Conservation (phyloP, 92 coral and sea anemone species). For the Scolanthus callimorphus region DNA sequence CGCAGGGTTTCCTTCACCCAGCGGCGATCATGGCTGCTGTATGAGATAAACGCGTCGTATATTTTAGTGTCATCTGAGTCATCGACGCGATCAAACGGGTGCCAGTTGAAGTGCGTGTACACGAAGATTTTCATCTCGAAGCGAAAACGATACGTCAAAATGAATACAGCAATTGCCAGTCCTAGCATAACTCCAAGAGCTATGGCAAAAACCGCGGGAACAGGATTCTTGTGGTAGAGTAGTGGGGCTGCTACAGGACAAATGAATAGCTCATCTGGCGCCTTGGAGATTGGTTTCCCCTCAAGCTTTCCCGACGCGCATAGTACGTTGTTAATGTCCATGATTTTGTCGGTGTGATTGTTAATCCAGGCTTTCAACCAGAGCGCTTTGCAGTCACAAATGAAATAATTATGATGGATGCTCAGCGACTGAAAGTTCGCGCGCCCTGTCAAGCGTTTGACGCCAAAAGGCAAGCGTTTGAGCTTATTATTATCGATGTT, state of each 20-base stretch:
- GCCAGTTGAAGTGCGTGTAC: conserved; percentile 73
- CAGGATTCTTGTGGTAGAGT: background rate
- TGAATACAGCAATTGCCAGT: background rate
- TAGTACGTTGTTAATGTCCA: conserved; percentile 31
- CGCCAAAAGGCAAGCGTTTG: conserved; percentile 16
- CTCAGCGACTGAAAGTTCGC: conserved; percentile 26
- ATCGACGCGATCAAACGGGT: conserved; percentile 72
- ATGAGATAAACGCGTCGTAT: conserved; percentile 81
- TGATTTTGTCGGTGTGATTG: conserved; percentile 12
- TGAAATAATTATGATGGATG: conserved; percentile 46
- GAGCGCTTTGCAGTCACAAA: conserved; percentile 63
- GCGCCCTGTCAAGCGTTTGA: conserved; percentile 16
- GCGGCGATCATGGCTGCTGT: conserved; percentile 52
- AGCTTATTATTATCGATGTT: conserved; percentile 60
- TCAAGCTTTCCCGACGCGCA: conserved; percentile 45
- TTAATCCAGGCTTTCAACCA: conserved; percentile 70
- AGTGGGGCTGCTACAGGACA: conserved; percentile 11
- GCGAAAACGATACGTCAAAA: conserved; percentile 36
- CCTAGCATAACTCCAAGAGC: conserved; percentile 8
- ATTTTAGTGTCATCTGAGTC: conserved; percentile 66
- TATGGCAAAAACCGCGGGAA: background rate
- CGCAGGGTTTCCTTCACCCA: conserved; percentile 65
- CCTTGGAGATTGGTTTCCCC: conserved; percentile 41
- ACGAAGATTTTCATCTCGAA: conserved; percentile 61
- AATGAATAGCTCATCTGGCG: conserved; percentile 39